These are phyloP conservation scores for Myopa testacea DNA, from an alignment of 2,888 invertebrate species.

Conservation along the genomic window DNA sequence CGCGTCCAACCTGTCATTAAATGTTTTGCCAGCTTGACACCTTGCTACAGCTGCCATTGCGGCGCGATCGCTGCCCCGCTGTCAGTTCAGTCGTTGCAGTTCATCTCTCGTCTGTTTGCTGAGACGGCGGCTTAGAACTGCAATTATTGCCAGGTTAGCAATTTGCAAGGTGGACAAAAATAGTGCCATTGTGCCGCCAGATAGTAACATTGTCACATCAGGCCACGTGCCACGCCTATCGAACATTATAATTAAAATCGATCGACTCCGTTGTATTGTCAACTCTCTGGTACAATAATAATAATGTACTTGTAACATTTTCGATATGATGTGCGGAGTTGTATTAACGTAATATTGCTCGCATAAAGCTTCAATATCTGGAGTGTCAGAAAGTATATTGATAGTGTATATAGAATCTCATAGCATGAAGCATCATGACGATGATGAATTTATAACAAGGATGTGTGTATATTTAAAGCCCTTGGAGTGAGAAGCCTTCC, in stretches of 20 bases:
- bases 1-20: slow-evolving; percentile 15
- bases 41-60: slow-evolving; percentile 23
- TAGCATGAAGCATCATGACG: too few relatives aligned
- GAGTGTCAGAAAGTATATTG: too few relatives aligned
- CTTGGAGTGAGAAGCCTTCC: too few relatives aligned
- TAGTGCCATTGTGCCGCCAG: not conserved
- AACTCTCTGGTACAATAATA: not conserved
- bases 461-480: too few relatives aligned
- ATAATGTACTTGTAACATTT: too few relatives aligned
- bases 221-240: not conserved
- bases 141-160: slow-evolving; percentile 1
- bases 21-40: slow-evolving; percentile 31
- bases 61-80: not conserved
- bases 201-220: slow-evolving; percentile 1
- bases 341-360: too few relatives aligned
- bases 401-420: too few relatives aligned
- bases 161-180: slow-evolving; percentile 11
- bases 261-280: not conserved
- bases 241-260: not conserved
- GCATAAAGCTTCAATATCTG: too few relatives aligned
- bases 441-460: too few relatives aligned
- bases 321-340: too few relatives aligned
- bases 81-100: not conserved
- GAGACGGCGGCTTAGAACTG: not conserved
- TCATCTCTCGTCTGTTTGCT: not conserved